Base-by-base conservation (phyloP, 2,113 vertebrate genomes). In the Hymenochirus boettgeri region DNA sequence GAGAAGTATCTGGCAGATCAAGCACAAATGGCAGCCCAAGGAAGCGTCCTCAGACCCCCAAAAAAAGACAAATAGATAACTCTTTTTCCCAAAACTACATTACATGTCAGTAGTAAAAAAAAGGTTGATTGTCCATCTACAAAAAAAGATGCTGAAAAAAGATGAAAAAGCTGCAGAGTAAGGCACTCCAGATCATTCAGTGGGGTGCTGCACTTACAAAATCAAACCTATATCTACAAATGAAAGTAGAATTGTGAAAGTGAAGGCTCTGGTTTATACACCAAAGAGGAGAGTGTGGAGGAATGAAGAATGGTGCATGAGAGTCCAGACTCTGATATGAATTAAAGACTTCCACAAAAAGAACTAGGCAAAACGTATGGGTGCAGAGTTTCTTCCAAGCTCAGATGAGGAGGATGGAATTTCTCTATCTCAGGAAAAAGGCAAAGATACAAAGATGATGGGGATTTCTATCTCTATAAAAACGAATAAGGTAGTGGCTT, bases 1-100 rank as follows among this genome's bases (percentile, higher is more conserved):
- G 96, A 99, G 74, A 88, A 91, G 72, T 98, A 97, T 72, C 85
- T 99, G 72, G 76, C 88, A 1, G 95, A 98, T 71, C 96, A 99
- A 72, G 95, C 88, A 61, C 77, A 91, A 65, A 70, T 99, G 60
- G 91, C 92, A 0, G 90, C 74, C 26, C 89, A 90, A 60, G 91
- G 89, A 73, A 98, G 76, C 74, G 94, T 75, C 56, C 71, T 76
- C 33, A 60, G 78, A 1, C 70, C 74, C 74, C 82, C 59, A 33
- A 92, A 79, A 74, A 78, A 61, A 61, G 37, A 47, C 21, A 70
- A 72, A 73, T 79, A 70, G 51, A 83, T 57, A 73, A 18, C 47
- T 3, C 24, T 35, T 7, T 23, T 53, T 15, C 21, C 7, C 0
- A 57, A 61, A 57, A 74, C 64, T 9, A 0, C 24, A 60, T 54